Base-by-base conservation (phyloP, 2,888 invertebrate genomes). In the Ptilodon capucinus region DNA sequence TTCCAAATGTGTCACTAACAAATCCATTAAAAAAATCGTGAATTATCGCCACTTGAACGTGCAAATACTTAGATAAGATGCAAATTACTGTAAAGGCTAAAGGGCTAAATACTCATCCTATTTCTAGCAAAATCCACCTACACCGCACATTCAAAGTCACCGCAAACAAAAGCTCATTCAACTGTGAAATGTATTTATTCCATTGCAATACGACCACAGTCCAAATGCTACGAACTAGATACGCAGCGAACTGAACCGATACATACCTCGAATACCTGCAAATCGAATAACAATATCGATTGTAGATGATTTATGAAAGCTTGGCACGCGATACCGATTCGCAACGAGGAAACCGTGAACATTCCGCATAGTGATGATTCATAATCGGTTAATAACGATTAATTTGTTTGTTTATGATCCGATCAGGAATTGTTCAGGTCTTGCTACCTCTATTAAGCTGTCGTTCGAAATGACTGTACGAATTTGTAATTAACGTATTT, bases 221-320 rank as follows among this genome's bases (percentile, higher is more conserved):
- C 28, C 19, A 40, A 44, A 19, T 25, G 21, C 48, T 50, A 42
- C 19, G 39, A 44, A 43, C 9, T 35, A 23, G 21, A 3, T 7
- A 57, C 16, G 35, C 47, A 54, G 40, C 51, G 57, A 55, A 48
- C 48, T 42, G 34, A 49, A 45, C 57, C 51, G 51, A 51, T 54
- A 43, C 52, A 62, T 53, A 54, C 32, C 48, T 54, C 17, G 51
- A 51, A 64, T 54, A 59, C 19, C 51, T 57, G 17, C 30, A 38
- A 32, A 52, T 60, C 38, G 53, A 62, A 64, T 60, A 66, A 63
- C 57, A 68, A 60, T 63, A 71, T 72, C 62, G 64, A 68, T 71
- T 58, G 14, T 35, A 21, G 48, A 60, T 68, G 67, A 73, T 70
- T 66, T 57, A 72, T 60, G 43, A 49, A 38, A 42, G 45, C 25